A percentile compares a stretch with the other conserved stretches of the same genome.
Conservation (phyloP, 2,797 vertebrate genomes). For the Crocodylus rhombifer region DNA sequence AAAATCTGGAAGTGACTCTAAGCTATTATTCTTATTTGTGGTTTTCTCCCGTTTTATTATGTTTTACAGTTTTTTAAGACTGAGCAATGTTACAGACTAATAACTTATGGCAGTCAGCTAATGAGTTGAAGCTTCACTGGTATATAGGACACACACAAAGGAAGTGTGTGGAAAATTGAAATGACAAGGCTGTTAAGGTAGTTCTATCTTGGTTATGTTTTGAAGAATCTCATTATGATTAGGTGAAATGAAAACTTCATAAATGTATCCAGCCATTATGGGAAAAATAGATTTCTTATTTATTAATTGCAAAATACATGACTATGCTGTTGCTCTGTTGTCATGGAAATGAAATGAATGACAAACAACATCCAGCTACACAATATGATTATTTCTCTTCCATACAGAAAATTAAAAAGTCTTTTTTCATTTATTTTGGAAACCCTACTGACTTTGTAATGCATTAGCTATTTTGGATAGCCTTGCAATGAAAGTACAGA, state of each 20-base stretch:
- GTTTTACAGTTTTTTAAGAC: constrained; percentile 12
- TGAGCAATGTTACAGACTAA: constrained; percentile 54
- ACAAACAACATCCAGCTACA: constrained; percentile 40
- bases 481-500: no score
- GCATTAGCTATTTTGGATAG: not conserved
- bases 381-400: not conserved
- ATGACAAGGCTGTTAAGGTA: constrained; percentile 71
- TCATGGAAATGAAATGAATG: constrained; percentile 54
- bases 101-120: constrained; percentile 66
- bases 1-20: constrained; percentile 10
- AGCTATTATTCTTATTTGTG: not conserved
- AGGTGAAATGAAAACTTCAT: constrained; percentile 60
- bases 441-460: constrained; percentile 43
- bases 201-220: constrained; percentile 33
- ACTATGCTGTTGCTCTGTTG: not conserved
- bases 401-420: constrained; percentile 58
- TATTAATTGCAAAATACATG: not conserved
- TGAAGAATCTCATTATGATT: constrained; percentile 62
- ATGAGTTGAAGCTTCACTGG: constrained; percentile 65
- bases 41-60: not conserved
- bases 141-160: constrained; percentile 37
- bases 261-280: constrained; percentile 39
- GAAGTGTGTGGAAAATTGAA: constrained; percentile 72
- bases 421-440: constrained; percentile 58
- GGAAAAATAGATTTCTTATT: not conserved